Base-by-base conservation (phyloP, 2,113 vertebrate species). In the Nibea coibor region DNA sequence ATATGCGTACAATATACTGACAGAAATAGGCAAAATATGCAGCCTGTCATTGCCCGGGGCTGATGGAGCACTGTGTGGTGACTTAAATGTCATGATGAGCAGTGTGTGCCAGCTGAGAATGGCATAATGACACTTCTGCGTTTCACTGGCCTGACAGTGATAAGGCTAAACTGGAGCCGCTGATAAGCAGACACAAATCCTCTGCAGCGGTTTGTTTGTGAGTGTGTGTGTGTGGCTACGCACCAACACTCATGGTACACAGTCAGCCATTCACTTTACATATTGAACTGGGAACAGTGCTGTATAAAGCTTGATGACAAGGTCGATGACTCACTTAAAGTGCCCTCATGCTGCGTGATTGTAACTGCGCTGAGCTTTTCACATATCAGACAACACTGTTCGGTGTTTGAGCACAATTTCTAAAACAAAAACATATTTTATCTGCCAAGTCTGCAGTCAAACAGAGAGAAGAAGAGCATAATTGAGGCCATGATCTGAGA, bases 51-150 rank as follows among this genome's bases (percentile, higher is more conserved):
- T 75, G 77, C 74, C 66, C 28, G 50, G 24, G 61, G 67, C 74
- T 72, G 56, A 73, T 17, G 39, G 64, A 82, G 68, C 59, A 28
- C 45, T 53, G 45, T 69, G 45, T 42, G 61, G 70, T 69, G 74
- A 81, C 62, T 85, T 67, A 83, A 89, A 90, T 91, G 85, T 84
- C 88, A 90, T n/a, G 78, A 72, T 69, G 78, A 86, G 72, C 72
- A 28, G 53, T 53, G 59, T 39, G 64, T 68, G 72, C 42, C 86
- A 75, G 67, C 74, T 48, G 61, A 82, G 64, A 76, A 81, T 62
- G 42, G 75, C 83, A 81, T 83, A 78, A 72, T 85, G 82, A 83
- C 70, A 80, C 76, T 74, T 73, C 80, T 19, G 64, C 61, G 63
- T 84, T 82, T 84, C 73, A 74, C 71, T 78, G 73, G 77, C 24